Percentiles rank a stretch among this genome's conserved stretches.
phyloP scores from a whole-genome alignment of 2,888 invertebrate genomes.

The Meteorus cinctellus region DNA sequence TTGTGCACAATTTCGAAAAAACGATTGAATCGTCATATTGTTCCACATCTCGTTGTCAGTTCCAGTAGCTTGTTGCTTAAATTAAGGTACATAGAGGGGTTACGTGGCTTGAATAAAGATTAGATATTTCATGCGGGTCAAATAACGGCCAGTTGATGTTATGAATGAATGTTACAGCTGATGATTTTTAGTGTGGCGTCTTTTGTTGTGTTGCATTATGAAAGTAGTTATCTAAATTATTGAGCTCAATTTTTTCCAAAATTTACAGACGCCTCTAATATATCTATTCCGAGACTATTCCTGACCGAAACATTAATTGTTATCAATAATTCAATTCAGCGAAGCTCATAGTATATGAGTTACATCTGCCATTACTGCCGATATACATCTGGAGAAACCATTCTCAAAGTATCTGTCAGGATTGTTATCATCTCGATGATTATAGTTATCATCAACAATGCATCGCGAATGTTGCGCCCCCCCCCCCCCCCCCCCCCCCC shows the following conservation, averaged over 20 bases:
- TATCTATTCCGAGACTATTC: too few relatives aligned
- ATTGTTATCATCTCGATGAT: too few relatives aligned
- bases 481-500: too few relatives aligned
- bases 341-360: too few relatives aligned
- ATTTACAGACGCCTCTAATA: background rate
- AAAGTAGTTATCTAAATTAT: background rate
- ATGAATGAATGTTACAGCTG: background rate
- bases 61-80: constrained; percentile 17
- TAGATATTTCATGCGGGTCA: background rate
- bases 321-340: too few relatives aligned
- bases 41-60: background rate
- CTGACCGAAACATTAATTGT: too few relatives aligned
- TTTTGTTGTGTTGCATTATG: background rate
- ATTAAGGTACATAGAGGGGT: constrained; percentile 3
- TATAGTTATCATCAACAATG: too few relatives aligned
- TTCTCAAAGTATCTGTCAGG: too few relatives aligned
- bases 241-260: background rate
- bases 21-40: constrained; percentile 12
- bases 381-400: too few relatives aligned
- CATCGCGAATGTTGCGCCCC: too few relatives aligned
- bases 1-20: background rate
- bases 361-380: too few relatives aligned
- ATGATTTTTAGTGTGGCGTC: background rate
- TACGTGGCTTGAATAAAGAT: constrained; percentile 19
- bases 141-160: constrained; percentile 1